Evolutionary conservation across 1,140 invertebrate species (phyloP).

Genomic region (Harpegnathos saltator): DNA sequence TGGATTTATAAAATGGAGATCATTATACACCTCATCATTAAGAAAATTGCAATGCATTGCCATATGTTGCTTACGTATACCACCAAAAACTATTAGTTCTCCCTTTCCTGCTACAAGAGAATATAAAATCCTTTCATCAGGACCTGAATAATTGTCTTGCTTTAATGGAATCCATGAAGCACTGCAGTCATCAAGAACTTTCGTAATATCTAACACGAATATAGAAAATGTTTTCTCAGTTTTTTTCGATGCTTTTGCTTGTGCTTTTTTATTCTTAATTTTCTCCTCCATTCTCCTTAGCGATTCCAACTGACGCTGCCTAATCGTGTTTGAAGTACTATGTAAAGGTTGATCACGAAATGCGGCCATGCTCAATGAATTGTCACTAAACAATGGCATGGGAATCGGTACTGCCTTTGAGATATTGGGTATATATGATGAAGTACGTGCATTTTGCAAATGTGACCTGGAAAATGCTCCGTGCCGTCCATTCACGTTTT

Average conservation of each 20-base stretch:
- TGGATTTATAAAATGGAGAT: slow-evolving; percentile 92
- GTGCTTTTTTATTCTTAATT: slow-evolving; percentile 80
- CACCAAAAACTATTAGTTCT: slow-evolving; percentile 97
- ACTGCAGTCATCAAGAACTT: slow-evolving; percentile 88
- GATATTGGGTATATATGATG: slow-evolving; percentile 52
- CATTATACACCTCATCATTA: slow-evolving; percentile 90
- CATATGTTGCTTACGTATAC: slow-evolving; percentile 92
- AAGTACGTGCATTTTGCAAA: slow-evolving; percentile 58
- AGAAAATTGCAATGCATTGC: slow-evolving; percentile 68
- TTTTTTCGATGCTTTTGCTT: slow-evolving; percentile 76
- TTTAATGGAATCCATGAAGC: slow-evolving; percentile 93
- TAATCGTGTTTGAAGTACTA: slow-evolving; percentile 84
- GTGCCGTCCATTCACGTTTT: slow-evolving; percentile 90
- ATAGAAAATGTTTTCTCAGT: slow-evolving; percentile 90
- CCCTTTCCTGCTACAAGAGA: slow-evolving; percentile 95
- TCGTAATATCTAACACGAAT: slow-evolving; percentile 94
- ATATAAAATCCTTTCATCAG: slow-evolving; percentile 96
- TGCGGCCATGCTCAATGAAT: slow-evolving; percentile 87
- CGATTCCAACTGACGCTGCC: slow-evolving; percentile 88
- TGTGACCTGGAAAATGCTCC: slow-evolving; percentile 86
- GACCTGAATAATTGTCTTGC: slow-evolving; percentile 88
- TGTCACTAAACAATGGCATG: slow-evolving; percentile 86
- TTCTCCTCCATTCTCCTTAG: slow-evolving; percentile 88
- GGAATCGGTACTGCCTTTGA: slow-evolving; percentile 70
- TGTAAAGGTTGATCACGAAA: slow-evolving; percentile 86